Evolutionary conservation across 2,113 vertebrate species (phyloP).

Genomic region (Gambusia affinis): DNA sequence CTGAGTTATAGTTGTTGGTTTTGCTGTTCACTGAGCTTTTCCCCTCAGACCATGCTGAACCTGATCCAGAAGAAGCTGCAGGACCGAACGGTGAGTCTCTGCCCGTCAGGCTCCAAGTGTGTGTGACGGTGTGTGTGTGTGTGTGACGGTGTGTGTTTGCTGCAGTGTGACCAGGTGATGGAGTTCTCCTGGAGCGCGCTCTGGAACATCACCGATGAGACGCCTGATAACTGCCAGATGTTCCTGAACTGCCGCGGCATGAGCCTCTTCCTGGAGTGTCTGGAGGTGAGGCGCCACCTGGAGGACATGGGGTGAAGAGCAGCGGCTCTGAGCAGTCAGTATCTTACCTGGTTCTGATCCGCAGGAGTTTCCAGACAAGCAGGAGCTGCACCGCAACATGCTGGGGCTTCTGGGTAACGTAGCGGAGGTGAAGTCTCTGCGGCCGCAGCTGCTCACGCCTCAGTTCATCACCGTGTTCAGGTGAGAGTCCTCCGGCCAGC

Average conservation of each 20-base stretch:
- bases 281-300: slow-evolving; percentile 81
- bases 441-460: slow-evolving; percentile 93
- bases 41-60: slow-evolving; percentile 92
- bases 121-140: slow-evolving; percentile 71
- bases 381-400: slow-evolving; percentile 98
- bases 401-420: slow-evolving; percentile 95
- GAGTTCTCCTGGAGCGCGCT: slow-evolving; percentile 99
- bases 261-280: slow-evolving; percentile 96
- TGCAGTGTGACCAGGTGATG: slow-evolving; percentile 98
- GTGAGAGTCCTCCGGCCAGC: slow-evolving; percentile 62
- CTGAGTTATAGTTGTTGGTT: no score
- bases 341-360: not conserved
- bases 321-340: not conserved
- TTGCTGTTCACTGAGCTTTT: not conserved
- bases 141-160: not conserved
- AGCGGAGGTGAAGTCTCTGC: slow-evolving; percentile 91
- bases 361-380: slow-evolving; percentile 97
- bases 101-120: not conserved
- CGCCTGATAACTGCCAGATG: slow-evolving; percentile 98
- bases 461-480: slow-evolving; percentile 97
- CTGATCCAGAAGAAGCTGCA: slow-evolving; percentile 96
- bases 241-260: slow-evolving; percentile 96
- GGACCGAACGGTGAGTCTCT: slow-evolving; percentile 89
- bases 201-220: slow-evolving; percentile 99
- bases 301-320: not conserved